Conservation (phyloP, 2,113 vertebrate species). For the Ellobius talpinus region DNA sequence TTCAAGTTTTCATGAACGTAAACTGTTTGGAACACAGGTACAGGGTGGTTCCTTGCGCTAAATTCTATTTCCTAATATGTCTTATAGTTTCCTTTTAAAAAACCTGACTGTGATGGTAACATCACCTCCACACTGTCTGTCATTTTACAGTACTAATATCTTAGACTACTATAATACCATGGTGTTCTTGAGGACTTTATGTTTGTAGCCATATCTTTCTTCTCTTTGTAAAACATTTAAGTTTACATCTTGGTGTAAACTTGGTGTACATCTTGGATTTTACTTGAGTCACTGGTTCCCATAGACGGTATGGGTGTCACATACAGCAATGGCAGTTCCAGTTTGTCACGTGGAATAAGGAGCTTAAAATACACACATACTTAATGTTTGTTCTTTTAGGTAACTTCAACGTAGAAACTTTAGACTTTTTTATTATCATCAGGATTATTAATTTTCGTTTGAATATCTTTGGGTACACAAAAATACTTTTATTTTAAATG, state of each 20-base stretch:
- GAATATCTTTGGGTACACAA: constrained; percentile 63
- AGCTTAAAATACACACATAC: neutral
- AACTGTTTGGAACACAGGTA: neutral
- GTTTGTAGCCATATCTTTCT: neutral
- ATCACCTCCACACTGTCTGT: neutral
- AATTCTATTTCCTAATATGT: neutral
- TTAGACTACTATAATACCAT: neutral
- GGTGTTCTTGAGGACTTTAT: neutral
- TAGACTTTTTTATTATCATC: neutral
- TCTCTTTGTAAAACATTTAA: neutral
- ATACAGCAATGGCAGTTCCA: neutral
- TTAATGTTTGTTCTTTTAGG: constrained; percentile 22
- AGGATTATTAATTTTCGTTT: neutral
- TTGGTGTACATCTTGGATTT: no score
- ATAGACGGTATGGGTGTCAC: neutral
- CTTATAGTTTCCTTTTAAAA: constrained; percentile 39
- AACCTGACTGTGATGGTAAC: constrained; percentile 14
- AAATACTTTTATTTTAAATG: constrained; percentile 55
- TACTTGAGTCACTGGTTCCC: neutral
- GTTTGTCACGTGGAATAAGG: constrained; percentile 1
- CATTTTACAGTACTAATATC: neutral
- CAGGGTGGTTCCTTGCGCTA: neutral
- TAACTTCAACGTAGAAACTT: constrained; percentile 24
- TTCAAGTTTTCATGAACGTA: constrained; percentile 20
- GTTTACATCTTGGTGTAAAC: constrained; percentile 35